Evolutionary conservation across 2,797 vertebrate genomes (phyloP), one percentile per base, ranked within the genome.

Genomic region (Pygocentrus nattereri): DNA sequence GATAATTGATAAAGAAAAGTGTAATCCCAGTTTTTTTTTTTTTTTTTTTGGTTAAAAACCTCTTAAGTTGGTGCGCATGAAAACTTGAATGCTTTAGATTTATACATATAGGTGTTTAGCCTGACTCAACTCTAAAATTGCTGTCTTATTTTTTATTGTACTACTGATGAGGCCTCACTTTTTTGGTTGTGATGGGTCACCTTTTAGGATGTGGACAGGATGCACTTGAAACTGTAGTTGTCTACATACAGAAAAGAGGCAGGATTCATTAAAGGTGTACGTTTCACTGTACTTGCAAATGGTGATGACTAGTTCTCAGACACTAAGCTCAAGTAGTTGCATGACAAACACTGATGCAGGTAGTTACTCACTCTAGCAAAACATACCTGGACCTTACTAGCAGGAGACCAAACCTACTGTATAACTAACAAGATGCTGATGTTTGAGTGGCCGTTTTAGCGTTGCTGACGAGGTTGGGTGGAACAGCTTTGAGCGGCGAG

Each of bases 71-170:
- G 91, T 94, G 93, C 94, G 94, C 94, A 95, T 95, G 94, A 94
- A 91, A 92, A 94, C 93, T 92, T 94, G 92, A 92, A 93, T 93
- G 94, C 94, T 92, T 94, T 94, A 92, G 92, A 93, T 93, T 93
- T 94, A 87, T 85, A 82, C n/a, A 74, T 92, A 93, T 94, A 87
- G 89, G 89, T 90, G 90, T 93, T 93, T 93, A 91, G 82, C 76
- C 91, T 92, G 89, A 94, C 88, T 91, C 89, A 91, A 93, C 91
- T 94, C 88, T 93, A 89, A 83, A 91, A 92, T 68, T 92, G 79
- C 71, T 82, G 80, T 87, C 84, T 81, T 84, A 82, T 83, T 91
- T 93, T 93, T 91, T 86, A 81, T 79, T 82, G 90, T 87, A 93
- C 93, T 93, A 92, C 93, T 94, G 89, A 91, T 90, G 86, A 93